phyloP scores from a whole-genome alignment of 2,113 vertebrate genomes.

The Dissostichus mawsoni region DNA sequence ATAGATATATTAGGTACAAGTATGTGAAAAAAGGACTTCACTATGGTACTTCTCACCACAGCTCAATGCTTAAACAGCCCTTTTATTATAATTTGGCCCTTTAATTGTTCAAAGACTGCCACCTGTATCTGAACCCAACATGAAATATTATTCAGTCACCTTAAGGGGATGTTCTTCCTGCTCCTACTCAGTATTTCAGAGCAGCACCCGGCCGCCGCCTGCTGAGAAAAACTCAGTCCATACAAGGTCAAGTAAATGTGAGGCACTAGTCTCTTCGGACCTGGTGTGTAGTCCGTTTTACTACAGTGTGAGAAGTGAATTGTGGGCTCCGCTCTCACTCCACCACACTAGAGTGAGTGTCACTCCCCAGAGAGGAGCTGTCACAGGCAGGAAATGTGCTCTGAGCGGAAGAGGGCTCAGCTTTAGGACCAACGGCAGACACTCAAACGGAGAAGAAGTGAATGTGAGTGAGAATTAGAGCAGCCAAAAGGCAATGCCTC shows the following conservation, averaged over 20 bases:
- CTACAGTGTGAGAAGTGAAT: conserved; percentile 76
- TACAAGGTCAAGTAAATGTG: conserved; percentile 87
- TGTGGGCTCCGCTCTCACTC: conserved; percentile 82
- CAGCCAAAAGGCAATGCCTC: conserved; percentile 19
- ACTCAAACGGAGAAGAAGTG: conserved; percentile 69
- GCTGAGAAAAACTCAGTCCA: conserved; percentile 79
- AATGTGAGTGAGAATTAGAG: conserved; percentile 37
- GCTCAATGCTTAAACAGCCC: conserved; percentile 1
- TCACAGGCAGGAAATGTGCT: conserved; percentile 83
- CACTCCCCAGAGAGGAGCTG: conserved; percentile 85
- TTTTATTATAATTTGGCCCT: not conserved
- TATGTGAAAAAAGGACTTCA: not conserved
- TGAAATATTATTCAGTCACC: conserved; percentile 27
- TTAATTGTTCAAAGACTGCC: conserved; percentile 29
- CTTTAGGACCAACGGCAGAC: conserved; percentile 53
- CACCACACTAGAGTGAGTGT: conserved; percentile 86
- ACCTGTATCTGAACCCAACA: conserved; percentile 40
- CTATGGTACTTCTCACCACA: conserved; percentile 10
- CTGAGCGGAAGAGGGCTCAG: conserved; percentile 48
- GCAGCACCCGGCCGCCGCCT: conserved; percentile 30
- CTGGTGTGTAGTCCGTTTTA: conserved; percentile 57
- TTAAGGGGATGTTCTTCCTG: conserved; percentile 30
- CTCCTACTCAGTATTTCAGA: conserved; percentile 26
- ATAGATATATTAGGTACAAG: too few relatives aligned
- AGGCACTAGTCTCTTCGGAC: conserved; percentile 73